These are phyloP conservation scores for Todus mexicanus DNA, from an alignment of 2,797 vertebrate genomes.

Conservation along the genomic window DNA sequence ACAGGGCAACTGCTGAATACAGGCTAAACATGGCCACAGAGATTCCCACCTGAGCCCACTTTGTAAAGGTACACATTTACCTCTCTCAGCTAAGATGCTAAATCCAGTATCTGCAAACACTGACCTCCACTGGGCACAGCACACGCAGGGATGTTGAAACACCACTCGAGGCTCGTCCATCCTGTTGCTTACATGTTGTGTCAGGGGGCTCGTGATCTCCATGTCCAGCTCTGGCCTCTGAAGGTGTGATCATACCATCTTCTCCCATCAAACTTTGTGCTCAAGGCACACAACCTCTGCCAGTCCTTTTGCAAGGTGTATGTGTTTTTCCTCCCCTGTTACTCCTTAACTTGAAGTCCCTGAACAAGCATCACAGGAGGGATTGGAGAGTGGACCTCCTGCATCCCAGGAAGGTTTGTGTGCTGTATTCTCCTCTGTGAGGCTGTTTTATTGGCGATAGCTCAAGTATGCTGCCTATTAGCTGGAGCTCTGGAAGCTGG, in stretches of 20 bases:
- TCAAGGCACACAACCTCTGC: neutral
- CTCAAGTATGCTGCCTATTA: neutral
- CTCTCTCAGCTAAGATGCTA: neutral
- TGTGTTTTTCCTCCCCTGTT: neutral
- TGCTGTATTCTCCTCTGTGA: neutral
- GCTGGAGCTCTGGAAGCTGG: neutral
- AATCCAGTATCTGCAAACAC: neutral
- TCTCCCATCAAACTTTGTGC: neutral
- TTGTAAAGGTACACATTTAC: neutral
- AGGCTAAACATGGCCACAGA: no score
- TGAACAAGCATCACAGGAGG: neutral
- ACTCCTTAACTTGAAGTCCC: neutral
- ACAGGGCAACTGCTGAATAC: no score
- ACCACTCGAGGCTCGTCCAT: neutral
- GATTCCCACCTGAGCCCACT: neutral
- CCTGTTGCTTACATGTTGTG: accelerated
- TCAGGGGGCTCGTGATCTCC: accelerated
- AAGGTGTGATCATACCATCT: neutral
- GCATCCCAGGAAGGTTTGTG: neutral
- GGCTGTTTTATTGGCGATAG: neutral
- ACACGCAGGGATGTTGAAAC: accelerated
- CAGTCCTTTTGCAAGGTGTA: neutral
- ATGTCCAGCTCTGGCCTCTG: neutral
- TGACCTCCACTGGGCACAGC: neutral
- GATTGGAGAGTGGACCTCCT: neutral